These are phyloP conservation scores for Tauraco erythrolophus DNA, from an alignment of 2,113 vertebrate genomes.

Conservation along the genomic window DNA sequence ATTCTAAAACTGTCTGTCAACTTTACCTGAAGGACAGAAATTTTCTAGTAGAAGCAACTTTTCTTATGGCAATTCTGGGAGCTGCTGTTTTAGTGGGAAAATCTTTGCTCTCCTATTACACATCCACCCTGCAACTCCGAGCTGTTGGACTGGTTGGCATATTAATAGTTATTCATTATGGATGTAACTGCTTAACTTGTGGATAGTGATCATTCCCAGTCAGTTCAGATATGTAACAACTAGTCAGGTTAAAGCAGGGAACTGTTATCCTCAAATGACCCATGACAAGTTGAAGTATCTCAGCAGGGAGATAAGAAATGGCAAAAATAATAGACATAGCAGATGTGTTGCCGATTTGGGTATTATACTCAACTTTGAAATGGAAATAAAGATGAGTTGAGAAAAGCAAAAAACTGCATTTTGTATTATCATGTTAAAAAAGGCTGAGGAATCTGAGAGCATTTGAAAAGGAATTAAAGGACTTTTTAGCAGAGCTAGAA, in stretches of 20 bases:
- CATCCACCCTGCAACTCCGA: fast-evolving
- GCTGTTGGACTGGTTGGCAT: neutral
- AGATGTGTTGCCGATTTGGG: neutral
- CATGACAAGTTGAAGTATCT: neutral
- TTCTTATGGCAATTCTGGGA: neutral
- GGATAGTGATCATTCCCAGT: neutral
- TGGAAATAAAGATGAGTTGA: conserved; percentile 41
- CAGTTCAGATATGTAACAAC: neutral
- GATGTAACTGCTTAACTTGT: neutral
- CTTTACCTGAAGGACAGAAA: neutral
- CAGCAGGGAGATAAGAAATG: conserved; percentile 18
- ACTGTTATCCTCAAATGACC: conserved; percentile 53
- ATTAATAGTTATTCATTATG: neutral
- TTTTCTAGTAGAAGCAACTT: neutral
- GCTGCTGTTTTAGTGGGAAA: neutral
- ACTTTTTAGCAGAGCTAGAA: conserved; percentile 20
- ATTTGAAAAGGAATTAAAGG: conserved; percentile 63
- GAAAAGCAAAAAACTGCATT: conserved; percentile 20
- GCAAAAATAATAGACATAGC: conserved; percentile 3
- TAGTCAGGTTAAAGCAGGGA: conserved; percentile 4
- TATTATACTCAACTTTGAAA: conserved; percentile 38
- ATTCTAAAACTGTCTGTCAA: neutral
- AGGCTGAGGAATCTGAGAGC: neutral
- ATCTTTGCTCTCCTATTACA: neutral
- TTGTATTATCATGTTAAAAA: conserved; percentile 43